Percentiles rank a stretch among this genome's conserved stretches.
These are phyloP conservation scores for Lasioglossum calceatum DNA, from an alignment of 2,888 invertebrate genomes.

Conservation along the genomic window DNA sequence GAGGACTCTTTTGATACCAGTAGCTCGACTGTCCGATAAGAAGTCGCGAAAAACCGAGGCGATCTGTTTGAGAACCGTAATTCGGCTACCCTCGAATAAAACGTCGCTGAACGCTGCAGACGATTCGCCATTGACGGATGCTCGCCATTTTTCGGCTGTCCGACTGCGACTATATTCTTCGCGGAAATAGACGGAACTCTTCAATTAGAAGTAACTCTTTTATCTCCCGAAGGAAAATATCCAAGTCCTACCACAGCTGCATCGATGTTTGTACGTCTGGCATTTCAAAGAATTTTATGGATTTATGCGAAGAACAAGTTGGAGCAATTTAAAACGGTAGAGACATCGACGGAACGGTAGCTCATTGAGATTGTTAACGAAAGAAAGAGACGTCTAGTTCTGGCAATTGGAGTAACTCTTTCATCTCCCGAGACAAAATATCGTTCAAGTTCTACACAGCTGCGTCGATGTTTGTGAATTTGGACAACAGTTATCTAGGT, in stretches of 20 bases:
- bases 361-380: too few relatives aligned
- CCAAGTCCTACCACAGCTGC: not conserved
- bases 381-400: too few relatives aligned
- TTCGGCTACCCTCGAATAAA: not conserved
- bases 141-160: not conserved
- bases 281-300: not conserved
- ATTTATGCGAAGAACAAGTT: too few relatives aligned
- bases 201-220: not conserved
- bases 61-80: constrained; percentile 13
- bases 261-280: not conserved
- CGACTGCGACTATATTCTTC: not conserved
- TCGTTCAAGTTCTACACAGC: not conserved
- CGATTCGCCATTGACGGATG: not conserved
- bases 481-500: not conserved
- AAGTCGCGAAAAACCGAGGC: constrained; percentile 27
- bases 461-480: not conserved
- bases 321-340: too few relatives aligned
- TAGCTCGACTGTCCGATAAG: constrained; percentile 26
- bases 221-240: not conserved
- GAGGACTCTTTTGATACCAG: constrained; percentile 18
- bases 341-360: too few relatives aligned
- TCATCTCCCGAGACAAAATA: not conserved
- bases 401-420: too few relatives aligned
- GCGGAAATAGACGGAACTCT: not conserved
- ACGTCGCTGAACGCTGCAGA: constrained; percentile 7